These are phyloP conservation scores for Drosophila micromelanica DNA, from an alignment of 1,140 invertebrate genomes.

Conservation along the genomic window DNA sequence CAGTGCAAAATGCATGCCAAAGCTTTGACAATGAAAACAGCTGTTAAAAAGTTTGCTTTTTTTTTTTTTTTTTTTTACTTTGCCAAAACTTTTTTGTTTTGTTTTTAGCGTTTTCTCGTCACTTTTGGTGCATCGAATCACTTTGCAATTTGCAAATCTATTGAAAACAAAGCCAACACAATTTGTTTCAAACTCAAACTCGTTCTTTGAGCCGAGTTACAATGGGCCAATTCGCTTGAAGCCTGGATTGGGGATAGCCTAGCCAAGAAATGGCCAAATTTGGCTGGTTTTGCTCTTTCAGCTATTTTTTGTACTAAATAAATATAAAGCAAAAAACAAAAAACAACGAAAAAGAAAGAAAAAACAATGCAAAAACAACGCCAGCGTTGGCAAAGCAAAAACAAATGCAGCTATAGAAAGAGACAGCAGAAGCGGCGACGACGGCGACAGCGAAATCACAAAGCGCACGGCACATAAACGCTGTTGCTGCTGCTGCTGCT, in stretches of 20 bases:
- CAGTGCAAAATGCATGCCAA: not conserved
- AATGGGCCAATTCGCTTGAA: slow-evolving; percentile 1
- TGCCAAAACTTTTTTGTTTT: not conserved
- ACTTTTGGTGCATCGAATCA: not conserved
- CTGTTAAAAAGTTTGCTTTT: slow-evolving; percentile 10
- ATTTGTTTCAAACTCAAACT: slow-evolving; percentile 1
- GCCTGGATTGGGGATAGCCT: slow-evolving; percentile 6
- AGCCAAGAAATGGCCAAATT: not conserved
- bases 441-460: slow-evolving; percentile 44
- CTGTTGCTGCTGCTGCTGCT: slow-evolving; percentile 29
- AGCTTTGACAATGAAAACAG: slow-evolving; percentile 14
- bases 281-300: not conserved
- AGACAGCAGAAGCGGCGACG: slow-evolving; percentile 38
- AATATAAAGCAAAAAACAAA: slow-evolving; percentile 30
- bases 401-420: slow-evolving; percentile 68
- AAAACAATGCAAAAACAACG: slow-evolving; percentile 61
- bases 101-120: not conserved
- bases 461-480: slow-evolving; percentile 53
- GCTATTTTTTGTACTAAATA: slow-evolving; percentile 5
- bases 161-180: slow-evolving; percentile 1
- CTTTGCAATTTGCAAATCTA: not conserved
- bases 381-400: slow-evolving; percentile 57
- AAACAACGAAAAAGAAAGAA: slow-evolving; percentile 46
- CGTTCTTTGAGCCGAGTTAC: slow-evolving; percentile 11
- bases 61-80: not conserved